Evolutionary conservation across 2,888 invertebrate species (phyloP).

Genomic region (Sinhomidia bicolor): DNA sequence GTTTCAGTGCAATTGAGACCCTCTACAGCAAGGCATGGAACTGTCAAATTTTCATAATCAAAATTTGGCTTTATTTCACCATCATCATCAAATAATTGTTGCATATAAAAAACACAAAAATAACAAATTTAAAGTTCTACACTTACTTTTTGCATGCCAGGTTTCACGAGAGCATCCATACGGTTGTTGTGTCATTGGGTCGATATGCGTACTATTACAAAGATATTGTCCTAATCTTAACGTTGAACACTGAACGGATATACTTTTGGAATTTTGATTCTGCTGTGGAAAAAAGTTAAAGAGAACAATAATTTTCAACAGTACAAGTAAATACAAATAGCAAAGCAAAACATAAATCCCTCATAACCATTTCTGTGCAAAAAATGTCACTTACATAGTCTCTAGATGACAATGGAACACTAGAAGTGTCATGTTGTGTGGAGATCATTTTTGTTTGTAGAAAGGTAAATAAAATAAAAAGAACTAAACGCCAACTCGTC

Average conservation of each 20-base stretch:
- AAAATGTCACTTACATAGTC: conserved; percentile 27
- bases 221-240: conserved; percentile 82
- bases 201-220: conserved; percentile 84
- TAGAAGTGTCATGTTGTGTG: conserved; percentile 26
- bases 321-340: too few species aligned
- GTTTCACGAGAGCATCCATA: conserved; percentile 90
- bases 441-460: conserved; percentile 42
- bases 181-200: conserved; percentile 94
- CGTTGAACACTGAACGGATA: conserved; percentile 92
- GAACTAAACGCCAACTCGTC: not conserved
- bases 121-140: too few species aligned
- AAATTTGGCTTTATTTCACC: too few species aligned
- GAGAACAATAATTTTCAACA: too few species aligned
- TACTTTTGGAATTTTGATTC: conserved; percentile 87
- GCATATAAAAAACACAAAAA: not conserved
- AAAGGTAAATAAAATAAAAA: not conserved
- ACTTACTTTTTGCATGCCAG: conserved; percentile 87
- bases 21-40: conserved; percentile 91
- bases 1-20: conserved; percentile 91
- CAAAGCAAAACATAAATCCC: too few species aligned
- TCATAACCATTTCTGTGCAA: not conserved
- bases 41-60: conserved; percentile 84
- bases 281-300: not conserved
- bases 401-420: not conserved
- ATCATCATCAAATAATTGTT: not conserved